Base-by-base conservation (phyloP, 1,140 invertebrate species). In the Tribolium castaneum region DNA sequence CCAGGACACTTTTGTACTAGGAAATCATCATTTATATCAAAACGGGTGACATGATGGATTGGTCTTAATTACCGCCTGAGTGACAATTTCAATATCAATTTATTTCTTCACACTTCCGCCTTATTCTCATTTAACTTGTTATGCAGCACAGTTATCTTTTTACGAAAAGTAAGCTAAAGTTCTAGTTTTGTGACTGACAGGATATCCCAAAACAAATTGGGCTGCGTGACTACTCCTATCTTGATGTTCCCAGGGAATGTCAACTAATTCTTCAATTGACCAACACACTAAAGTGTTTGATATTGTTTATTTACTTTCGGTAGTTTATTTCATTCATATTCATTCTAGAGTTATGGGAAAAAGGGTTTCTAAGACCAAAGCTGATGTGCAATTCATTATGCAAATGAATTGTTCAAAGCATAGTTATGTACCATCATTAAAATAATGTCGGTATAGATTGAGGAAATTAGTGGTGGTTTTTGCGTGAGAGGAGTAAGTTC, bases 41-140 rank as follows among this genome's bases (percentile, higher is more conserved):
- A 66, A 34, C 22, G 59, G 30, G 59, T 62, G 59, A 35, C 59
- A 66, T 66, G 71, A 73, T 73, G 22, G 71, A 73, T 73, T 12
- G 50, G 10, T 10, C 52, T 73, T 73, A 73, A 73, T 73, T 73
- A 73, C 52, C 7, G 71, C 35, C 19, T 73, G 52, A 56, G 71
- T 73, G 71, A 73, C 71, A 73, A 73, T 73, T 73, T 73, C 49
- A 73, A 49, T 34, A 73, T 73, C 71, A 73, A 73, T 73, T 73
- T 45, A 73, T 66, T 66, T 39, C 59, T 39, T 66, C 5, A 14
- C 9, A 35, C 30, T 66, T 66, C 59, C 59, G 10, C n/a, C 59
- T 66, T 66, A 45, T 30, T 30, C 6, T 30, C 25, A 30, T 30
- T 30, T 30, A 30, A 30, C 6, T 30, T 30, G 0, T 2, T 30